These are phyloP conservation scores for Amazona vittata DNA, from an alignment of 2,113 vertebrate genomes.

Conservation along the genomic window DNA sequence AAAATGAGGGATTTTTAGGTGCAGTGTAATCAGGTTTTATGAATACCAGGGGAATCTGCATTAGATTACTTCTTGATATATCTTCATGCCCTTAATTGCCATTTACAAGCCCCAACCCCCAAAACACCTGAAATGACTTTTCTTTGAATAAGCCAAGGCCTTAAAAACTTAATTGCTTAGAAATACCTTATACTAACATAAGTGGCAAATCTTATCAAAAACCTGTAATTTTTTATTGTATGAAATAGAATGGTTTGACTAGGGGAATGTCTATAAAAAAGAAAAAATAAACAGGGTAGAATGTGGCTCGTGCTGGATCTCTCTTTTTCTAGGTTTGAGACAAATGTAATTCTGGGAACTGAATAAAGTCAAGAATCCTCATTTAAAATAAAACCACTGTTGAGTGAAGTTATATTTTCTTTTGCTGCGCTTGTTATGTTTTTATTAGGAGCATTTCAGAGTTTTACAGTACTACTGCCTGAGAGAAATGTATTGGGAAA, in stretches of 20 bases:
- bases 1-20: background rate
- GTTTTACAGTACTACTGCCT: background rate
- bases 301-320: rapidly evolving
- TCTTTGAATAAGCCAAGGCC: background rate
- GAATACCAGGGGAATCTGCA: background rate
- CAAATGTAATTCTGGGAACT: background rate
- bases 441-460: background rate
- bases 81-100: background rate
- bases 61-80: background rate
- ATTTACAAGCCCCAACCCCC: background rate
- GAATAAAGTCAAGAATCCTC: background rate
- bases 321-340: rapidly evolving
- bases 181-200: background rate
- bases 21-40: background rate
- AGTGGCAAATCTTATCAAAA: background rate
- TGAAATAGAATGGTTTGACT: background rate
- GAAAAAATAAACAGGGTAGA: background rate
- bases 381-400: background rate
- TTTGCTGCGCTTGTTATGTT: background rate
- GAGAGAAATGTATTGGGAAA: background rate
- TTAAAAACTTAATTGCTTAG: background rate
- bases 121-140: background rate
- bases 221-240: background rate
- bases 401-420: background rate
- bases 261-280: rapidly evolving